Evolutionary conservation across 2,113 vertebrate genomes (phyloP), one percentile per base, ranked within the genome.

Genomic region (Tyto alba): DNA sequence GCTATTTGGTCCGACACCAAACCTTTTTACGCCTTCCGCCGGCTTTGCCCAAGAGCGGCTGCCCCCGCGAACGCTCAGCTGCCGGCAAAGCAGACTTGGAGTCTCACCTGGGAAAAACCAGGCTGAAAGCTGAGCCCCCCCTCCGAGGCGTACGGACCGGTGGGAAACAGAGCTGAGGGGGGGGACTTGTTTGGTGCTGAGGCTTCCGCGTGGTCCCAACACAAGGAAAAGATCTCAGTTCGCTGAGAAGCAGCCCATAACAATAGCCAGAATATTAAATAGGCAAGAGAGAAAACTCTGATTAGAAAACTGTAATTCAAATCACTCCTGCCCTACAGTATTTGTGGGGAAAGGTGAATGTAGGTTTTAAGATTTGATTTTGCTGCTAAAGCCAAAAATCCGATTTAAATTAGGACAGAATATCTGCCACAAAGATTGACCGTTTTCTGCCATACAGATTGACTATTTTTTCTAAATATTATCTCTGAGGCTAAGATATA

Each of bases 101-200:
- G n/a, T n/a, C n/a, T n/a, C n/a, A n/a, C n/a, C n/a, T n/a, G n/a
- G n/a, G n/a, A n/a, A n/a, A n/a, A n/a, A n/a, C n/a, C n/a, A n/a
- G n/a, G n/a, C 45, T 29, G 40, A 25, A 68, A 47, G 55, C 16
- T 13, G 55, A 45, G 55, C 40, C 30, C 25, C n/a, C 47, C 6
- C 47, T 52, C 30, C 3, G 36, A 27, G 18, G 67, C 2, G 17
- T 16, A 43, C 0, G 2, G 50, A 41, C 6, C 0, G 0, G 18
- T 6, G 20, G 41, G 21, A 55, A 71, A 40, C 55, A 6, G 21
- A 34, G 53, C 5, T 10, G 38, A 20, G 1, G 2, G 56, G n/a
- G 48, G 56, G n/a, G 48, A 16, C 41, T 14, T 17, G 29, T 10
- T 27, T 8, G 41, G 30, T 48, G 36, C 29, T 27, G 25, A 68